A percentile compares a stretch with the other conserved stretches of the same genome.
phyloP scores from a whole-genome alignment of 2,888 invertebrate genomes.

The Brachynemurus nebulosus region DNA sequence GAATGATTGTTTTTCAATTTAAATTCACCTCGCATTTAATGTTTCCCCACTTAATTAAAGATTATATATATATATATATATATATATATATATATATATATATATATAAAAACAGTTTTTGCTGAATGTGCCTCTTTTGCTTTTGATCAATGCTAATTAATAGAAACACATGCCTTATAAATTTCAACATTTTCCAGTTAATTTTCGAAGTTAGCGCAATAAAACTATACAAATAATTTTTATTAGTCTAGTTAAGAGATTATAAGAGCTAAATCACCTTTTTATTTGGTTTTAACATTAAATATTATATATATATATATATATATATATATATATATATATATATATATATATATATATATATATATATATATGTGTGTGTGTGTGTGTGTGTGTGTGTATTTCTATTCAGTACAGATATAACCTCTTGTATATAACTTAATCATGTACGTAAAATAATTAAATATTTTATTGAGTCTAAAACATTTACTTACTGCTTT shows the following conservation, averaged over 20 bases:
- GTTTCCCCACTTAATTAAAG: neutral
- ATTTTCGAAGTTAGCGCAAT: neutral
- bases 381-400: neutral
- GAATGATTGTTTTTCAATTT: neutral
- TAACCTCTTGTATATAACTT: too few species aligned
- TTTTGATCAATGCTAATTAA: too few species aligned
- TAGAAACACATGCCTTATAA: too few species aligned
- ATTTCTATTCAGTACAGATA: too few species aligned
- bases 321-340: conserved; percentile 7
- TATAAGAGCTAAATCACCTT: neutral
- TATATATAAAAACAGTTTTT: neutral
- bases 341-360: conserved; percentile 6
- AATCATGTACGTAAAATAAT: too few species aligned
- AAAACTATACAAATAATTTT: neutral
- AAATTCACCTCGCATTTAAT: neutral
- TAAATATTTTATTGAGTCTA: too few species aligned
- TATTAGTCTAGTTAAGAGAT: neutral
- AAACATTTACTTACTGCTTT: too few species aligned
- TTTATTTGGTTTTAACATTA: neutral
- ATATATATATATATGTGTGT: neutral
- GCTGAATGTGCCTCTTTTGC: neutral
- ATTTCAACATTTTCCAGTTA: neutral
- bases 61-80: neutral
- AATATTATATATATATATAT: conserved; percentile 6
- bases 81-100: neutral